Percentiles rank a stretch among this genome's conserved stretches.
Conservation (phyloP, 2,888 invertebrate genomes). For the Frankliniella intonsa region DNA sequence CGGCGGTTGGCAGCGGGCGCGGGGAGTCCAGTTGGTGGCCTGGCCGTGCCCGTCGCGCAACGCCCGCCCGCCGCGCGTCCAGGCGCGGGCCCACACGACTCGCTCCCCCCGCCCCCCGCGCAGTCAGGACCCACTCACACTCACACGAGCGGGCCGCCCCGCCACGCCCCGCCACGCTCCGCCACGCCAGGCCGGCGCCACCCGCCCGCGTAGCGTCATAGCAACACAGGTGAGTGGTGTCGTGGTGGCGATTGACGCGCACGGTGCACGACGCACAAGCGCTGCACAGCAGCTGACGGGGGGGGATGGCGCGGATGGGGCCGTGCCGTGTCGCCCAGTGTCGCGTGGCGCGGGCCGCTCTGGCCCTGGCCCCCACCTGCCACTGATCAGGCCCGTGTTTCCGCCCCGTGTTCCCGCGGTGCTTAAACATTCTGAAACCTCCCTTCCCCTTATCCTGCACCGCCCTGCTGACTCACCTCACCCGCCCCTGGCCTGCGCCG, state of each 20-base stretch:
- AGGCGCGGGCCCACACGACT: not conserved
- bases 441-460: not conserved
- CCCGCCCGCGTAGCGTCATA: not conserved
- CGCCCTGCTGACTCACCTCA: too few relatives aligned
- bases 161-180: not conserved
- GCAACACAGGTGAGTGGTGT: constrained; percentile 1
- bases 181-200: not conserved
- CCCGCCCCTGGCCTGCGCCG: too few relatives aligned
- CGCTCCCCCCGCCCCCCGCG: not conserved
- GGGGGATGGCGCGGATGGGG: not conserved
- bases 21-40: not conserved
- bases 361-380: not conserved
- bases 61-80: not conserved
- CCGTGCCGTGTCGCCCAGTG: not conserved
- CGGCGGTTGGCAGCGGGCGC: not conserved
- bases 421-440: not conserved
- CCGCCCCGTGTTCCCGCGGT: not conserved
- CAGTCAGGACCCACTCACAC: not conserved
- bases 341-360: not conserved
- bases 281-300: not conserved
- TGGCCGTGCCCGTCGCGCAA: not conserved
- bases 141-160: not conserved
- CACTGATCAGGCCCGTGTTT: not conserved
- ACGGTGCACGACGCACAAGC: not conserved
- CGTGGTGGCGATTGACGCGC: not conserved